Conservation (phyloP, 2,888 invertebrate genomes). For the Trissoscelio sp. region DNA sequence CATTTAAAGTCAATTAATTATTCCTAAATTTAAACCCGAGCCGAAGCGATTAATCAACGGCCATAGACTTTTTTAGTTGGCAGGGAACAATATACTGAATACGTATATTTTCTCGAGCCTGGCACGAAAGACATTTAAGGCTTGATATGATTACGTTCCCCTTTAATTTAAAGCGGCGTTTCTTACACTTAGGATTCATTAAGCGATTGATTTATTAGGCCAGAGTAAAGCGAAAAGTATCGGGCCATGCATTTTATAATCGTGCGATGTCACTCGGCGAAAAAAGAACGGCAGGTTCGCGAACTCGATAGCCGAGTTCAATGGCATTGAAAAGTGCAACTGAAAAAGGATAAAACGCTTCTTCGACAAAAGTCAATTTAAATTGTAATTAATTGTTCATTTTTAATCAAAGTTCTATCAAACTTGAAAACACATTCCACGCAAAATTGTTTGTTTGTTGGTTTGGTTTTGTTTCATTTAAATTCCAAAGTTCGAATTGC, state of each 20-base stretch:
- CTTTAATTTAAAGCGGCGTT: constrained; percentile 72
- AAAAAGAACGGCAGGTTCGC: constrained; percentile 35
- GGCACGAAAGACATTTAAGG: constrained; percentile 31
- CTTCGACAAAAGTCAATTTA: constrained; percentile 2
- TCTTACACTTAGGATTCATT: constrained; percentile 74
- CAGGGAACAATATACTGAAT: constrained; percentile 16
- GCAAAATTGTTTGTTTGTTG: not conserved
- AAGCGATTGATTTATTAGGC: constrained; percentile 74
- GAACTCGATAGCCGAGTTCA: constrained; percentile 34
- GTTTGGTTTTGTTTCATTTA: too few species aligned
- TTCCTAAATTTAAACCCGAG: constrained; percentile 1
- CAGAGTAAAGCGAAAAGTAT: constrained; percentile 53
- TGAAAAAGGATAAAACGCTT: not conserved
- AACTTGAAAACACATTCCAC: too few species aligned
- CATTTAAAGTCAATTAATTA: constrained; percentile 19
- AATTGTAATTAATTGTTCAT: not conserved
- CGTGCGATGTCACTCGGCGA: constrained; percentile 19
- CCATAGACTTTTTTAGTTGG: constrained; percentile 8
- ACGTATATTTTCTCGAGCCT: constrained; percentile 12
- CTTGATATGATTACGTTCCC: constrained; percentile 46
- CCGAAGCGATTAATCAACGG: constrained; percentile 4
- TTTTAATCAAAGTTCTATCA: too few species aligned
- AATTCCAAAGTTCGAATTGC: not conserved
- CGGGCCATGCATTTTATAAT: constrained; percentile 51
- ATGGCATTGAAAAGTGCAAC: constrained; percentile 8